Percentiles rank a stretch among this genome's conserved stretches.
Evolutionary conservation across 2,113 vertebrate genomes (phyloP).

Genomic region (Bambusicola thoracicus): DNA sequence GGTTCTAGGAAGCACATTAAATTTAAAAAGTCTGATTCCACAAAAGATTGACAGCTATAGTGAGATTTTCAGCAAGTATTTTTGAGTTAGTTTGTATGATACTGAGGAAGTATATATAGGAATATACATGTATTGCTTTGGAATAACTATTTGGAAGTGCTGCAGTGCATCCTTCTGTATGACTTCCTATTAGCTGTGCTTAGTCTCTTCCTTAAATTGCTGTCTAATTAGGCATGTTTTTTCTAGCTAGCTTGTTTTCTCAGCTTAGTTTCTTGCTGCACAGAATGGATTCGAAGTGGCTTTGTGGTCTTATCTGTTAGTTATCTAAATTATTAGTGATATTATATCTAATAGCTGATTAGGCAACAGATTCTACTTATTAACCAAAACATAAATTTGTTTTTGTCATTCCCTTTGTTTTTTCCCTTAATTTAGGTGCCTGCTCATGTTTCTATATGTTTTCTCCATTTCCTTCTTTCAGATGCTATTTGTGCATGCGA

Average conservation of each 20-base stretch:
- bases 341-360: background rate
- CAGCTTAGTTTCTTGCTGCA: background rate
- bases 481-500: background rate
- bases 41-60: background rate
- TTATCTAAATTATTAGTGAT: background rate
- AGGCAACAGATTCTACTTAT: background rate
- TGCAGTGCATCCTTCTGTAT: background rate
- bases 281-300: background rate
- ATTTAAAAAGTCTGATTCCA: background rate
- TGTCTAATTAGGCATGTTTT: too few species aligned
- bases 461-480: background rate
- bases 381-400: background rate
- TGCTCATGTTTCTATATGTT: background rate
- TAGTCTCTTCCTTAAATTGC: background rate
- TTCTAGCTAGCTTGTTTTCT: background rate
- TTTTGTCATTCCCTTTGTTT: background rate
- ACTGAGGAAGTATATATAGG: background rate
- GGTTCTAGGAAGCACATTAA: background rate
- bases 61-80: background rate
- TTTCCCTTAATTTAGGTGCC: background rate
- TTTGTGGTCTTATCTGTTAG: background rate
- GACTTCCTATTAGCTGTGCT: background rate
- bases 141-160: background rate
- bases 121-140: background rate
- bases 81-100: background rate